A percentile compares a stretch with the other conserved stretches of the same genome.
These are phyloP conservation scores for Actinia tenebrosa DNA, from an alignment of 64 coral and sea anemone species.

Conservation along the genomic window DNA sequence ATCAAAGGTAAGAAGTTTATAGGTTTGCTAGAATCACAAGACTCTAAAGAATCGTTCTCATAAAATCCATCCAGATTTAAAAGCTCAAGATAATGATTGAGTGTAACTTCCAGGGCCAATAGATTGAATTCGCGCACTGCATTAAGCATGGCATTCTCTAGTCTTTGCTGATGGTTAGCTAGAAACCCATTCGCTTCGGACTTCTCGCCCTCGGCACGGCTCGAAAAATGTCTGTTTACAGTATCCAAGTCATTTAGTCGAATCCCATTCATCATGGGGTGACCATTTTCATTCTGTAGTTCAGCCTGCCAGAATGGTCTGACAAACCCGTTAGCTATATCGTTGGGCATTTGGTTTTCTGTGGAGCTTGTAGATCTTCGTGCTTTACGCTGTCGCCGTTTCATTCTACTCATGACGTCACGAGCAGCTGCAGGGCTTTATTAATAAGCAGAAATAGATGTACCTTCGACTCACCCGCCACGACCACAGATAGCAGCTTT, in stretches of 20 bases:
- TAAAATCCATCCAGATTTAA: conserved; percentile 44
- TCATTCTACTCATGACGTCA: neutral
- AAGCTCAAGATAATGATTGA: conserved; percentile 51
- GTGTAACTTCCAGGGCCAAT: conserved; percentile 27
- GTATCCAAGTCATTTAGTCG: neutral
- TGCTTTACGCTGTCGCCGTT: neutral
- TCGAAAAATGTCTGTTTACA: conserved; percentile 11
- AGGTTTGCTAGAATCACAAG: conserved; percentile 14
- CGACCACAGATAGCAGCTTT: neutral
- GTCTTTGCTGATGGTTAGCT: conserved; percentile 38
- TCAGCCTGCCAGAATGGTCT: conserved; percentile 43
- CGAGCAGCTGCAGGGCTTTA: neutral
- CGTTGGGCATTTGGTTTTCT: neutral
- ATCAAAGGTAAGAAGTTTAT: conserved; percentile 78
- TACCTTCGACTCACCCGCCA: neutral
- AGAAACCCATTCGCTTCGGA: conserved; percentile 45
- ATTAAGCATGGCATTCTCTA: conserved; percentile 42
- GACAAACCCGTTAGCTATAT: conserved; percentile 40
- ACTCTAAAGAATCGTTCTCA: conserved; percentile 3
- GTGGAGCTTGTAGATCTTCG: neutral
- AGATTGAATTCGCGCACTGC: conserved; percentile 40
- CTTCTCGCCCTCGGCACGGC: neutral
- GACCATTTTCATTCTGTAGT: neutral
- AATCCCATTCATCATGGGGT: neutral
- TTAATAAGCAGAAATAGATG: neutral